A percentile compares a stretch with the other conserved stretches of the same genome.
Evolutionary conservation across 2,888 invertebrate species (phyloP).

Genomic region (Sinhomidia bicolor): DNA sequence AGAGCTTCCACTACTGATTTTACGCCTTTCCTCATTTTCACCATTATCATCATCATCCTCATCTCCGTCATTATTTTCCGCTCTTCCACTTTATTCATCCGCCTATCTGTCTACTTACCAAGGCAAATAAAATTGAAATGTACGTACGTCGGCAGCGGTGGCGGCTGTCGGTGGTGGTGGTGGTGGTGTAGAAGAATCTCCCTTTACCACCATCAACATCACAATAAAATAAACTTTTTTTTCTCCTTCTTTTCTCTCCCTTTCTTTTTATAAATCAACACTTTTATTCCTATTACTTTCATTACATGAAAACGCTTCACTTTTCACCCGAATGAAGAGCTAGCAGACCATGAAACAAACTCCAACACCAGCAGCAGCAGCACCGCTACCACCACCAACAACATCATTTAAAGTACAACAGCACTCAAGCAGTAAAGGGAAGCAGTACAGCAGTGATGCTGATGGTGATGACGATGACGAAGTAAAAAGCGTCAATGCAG

Average conservation of each 20-base stretch:
- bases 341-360: conserved; percentile 3
- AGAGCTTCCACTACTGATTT: not conserved
- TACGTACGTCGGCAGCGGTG: not conserved
- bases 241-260: not conserved
- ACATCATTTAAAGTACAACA: not conserved
- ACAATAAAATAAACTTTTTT: not conserved
- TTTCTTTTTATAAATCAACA: conserved; percentile 34
- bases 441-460: not conserved
- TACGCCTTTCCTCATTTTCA: conserved; percentile 21
- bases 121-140: conserved; percentile 29
- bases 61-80: not conserved
- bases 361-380: conserved; percentile 5
- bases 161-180: not conserved
- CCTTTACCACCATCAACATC: not conserved
- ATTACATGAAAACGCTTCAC: conserved; percentile 13
- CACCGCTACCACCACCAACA: not conserved
- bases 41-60: not conserved
- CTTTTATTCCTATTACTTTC: conserved; percentile 8
- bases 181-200: no score
- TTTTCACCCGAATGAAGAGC: not conserved
- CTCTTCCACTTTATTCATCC: not conserved
- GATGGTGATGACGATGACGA: not conserved
- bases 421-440: not conserved
- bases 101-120: not conserved
- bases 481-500: not conserved